Percentiles rank a stretch among this genome's conserved stretches.
Conservation (phyloP, 2,888 invertebrate genomes). For the Cyaniris semiargus region DNA sequence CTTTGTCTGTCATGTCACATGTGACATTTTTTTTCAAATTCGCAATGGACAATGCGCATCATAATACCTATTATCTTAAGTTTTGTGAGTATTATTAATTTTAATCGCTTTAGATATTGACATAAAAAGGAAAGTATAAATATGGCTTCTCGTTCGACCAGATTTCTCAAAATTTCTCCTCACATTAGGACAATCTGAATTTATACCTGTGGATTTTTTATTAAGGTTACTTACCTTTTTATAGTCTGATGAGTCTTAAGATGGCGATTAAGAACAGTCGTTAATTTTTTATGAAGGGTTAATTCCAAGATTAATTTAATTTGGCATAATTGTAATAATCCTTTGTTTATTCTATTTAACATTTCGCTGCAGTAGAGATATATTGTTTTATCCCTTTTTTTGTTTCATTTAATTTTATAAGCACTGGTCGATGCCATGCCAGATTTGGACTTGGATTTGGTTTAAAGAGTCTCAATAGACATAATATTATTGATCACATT, state of each 20-base stretch:
- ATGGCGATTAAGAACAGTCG: background rate
- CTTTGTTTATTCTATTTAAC: background rate
- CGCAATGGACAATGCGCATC: background rate
- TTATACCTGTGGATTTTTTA: background rate
- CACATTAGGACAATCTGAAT: background rate
- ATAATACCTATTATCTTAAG: background rate
- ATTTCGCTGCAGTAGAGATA: too few relatives aligned
- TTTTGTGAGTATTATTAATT: background rate
- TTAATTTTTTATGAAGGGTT: background rate
- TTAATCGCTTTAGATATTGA: background rate
- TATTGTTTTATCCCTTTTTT: too few relatives aligned
- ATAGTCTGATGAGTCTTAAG: background rate
- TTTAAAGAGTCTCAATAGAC: too few relatives aligned
- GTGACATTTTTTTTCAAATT: background rate
- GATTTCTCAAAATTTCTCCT: background rate
- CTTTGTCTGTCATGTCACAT: background rate
- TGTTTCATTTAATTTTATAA: too few relatives aligned
- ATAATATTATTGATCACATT: too few relatives aligned
- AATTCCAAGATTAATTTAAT: background rate
- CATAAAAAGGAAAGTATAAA: background rate
- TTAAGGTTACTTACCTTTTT: background rate
- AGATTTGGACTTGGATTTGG: too few relatives aligned
- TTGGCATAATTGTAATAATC: background rate
- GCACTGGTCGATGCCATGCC: too few relatives aligned
- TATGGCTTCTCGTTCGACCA: background rate